A percentile compares a stretch with the other conserved stretches of the same genome.
Conservation (phyloP, 2,797 vertebrate genomes). For the Chanos chanos region DNA sequence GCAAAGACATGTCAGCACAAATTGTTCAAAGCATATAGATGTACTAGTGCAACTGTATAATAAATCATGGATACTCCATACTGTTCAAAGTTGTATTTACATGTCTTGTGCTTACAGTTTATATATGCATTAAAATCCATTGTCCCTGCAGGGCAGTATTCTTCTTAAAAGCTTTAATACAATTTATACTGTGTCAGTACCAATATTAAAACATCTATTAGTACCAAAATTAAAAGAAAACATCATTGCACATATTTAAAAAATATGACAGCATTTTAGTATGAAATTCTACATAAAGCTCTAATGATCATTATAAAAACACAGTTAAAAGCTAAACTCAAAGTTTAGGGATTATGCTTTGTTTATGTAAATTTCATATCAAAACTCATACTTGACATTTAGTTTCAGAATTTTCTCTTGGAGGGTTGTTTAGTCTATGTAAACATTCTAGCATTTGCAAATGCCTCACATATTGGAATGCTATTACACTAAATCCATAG, state of each 20-base stretch:
- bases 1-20: constrained; percentile 34
- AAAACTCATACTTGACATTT: too few relatives aligned
- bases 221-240: constrained; percentile 6
- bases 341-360: too few relatives aligned
- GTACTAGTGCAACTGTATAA: constrained; percentile 4
- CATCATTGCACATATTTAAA: constrained; percentile 46
- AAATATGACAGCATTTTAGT: constrained; percentile 19
- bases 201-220: constrained; percentile 40
- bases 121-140: not conserved
- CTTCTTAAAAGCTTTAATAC: constrained; percentile 10
- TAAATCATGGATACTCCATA: constrained; percentile 19
- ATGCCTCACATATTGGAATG: not conserved
- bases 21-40: constrained; percentile 33
- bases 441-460: constrained; percentile 22
- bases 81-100: not conserved
- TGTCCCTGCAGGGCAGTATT: not conserved
- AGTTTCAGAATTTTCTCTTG: too few relatives aligned
- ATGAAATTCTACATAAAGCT: constrained; percentile 21
- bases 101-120: not conserved
- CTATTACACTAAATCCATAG: constrained; percentile 15
- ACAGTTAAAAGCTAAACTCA: constrained; percentile 41
- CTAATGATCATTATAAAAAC: constrained; percentile 39
- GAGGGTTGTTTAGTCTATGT: not conserved
- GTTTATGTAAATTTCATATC: too few relatives aligned
- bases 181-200: constrained; percentile 17